Evolutionary conservation across 2,888 invertebrate species (phyloP), one percentile per base, ranked within the genome.

Genomic region (Helleia helle): DNA sequence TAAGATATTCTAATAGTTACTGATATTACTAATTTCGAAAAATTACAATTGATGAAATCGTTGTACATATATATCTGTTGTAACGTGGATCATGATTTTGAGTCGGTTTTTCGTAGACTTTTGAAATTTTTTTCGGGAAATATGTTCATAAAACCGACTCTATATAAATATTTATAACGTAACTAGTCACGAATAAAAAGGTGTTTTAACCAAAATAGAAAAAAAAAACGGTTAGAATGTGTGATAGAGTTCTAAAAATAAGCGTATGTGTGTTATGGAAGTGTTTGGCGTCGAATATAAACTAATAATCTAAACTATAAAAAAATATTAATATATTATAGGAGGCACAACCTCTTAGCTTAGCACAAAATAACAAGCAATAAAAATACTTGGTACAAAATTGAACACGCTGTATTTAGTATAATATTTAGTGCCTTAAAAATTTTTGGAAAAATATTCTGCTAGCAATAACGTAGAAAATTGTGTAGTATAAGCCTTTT

Each of bases 101-200:
- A 47, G 46, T 42, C 50, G 49, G 46, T 49, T 47, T 39, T 48
- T 43, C 53, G 48, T 37, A 15, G 13, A 14, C 31, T 59, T 64
- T 76, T 76, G 50, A 54, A 63, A 71, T 73, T 76, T 74, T 8
- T 22, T 25, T 13, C 8, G 38, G 38, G 26, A 59, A 73, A 72
- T 67, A 63, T 54, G 47, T 61, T 57, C 47, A n/a, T 45, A 63
- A 71, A 52, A 47, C 51, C 27, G 39, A 47, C 43, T 38, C 25
- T 50, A 52, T 46, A 55, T 18, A 22, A 56, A 56, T 52, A 50
- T 52, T 51, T 51, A 49, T 59, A 58, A 59, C 59, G 53, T 58
- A 58, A 69, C 75, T 73, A 73, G 74, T 75, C 73, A 74, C 64
- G 59, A 58, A 58, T 59, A 52, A 46, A 55, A 49, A 18, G 31